Percentiles rank a stretch among this genome's conserved stretches.
phyloP scores from a whole-genome alignment of 1,140 invertebrate species.

The Nephila pilipes region DNA sequence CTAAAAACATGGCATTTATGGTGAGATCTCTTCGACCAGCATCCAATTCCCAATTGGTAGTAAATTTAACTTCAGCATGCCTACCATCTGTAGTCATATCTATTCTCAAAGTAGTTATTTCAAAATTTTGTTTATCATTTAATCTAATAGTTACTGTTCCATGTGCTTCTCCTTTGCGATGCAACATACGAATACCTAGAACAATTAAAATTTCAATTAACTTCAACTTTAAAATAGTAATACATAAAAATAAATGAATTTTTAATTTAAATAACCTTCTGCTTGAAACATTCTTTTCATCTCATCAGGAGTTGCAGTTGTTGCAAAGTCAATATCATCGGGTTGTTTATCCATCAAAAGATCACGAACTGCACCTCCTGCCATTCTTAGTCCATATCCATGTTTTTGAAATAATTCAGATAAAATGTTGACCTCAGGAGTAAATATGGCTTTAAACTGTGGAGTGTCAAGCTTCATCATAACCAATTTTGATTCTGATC shows the following conservation, averaged over 20 bases:
- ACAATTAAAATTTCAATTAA: background rate
- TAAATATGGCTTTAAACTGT: slow-evolving; percentile 90
- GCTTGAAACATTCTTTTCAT: slow-evolving; percentile 97
- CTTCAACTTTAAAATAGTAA: background rate
- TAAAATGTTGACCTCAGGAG: slow-evolving; percentile 86
- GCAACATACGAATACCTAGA: slow-evolving; percentile 88
- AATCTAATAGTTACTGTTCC: slow-evolving; percentile 98
- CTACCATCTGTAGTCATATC: slow-evolving; percentile 96
- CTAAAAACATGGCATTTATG: slow-evolving; percentile 99
- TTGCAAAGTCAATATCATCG: slow-evolving; percentile 98
- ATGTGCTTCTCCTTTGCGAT: slow-evolving; percentile 96
- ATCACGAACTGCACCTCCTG: slow-evolving; percentile 97
- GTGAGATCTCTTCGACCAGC: slow-evolving; percentile 97
- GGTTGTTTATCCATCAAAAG: slow-evolving; percentile 92
- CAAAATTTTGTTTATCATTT: slow-evolving; percentile 96
- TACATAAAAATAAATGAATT: background rate
- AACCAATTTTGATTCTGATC: slow-evolving; percentile 76
- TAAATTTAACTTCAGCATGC: slow-evolving; percentile 90
- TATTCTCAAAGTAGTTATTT: slow-evolving; percentile 94
- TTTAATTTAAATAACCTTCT: slow-evolving; percentile 84
- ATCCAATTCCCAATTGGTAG: slow-evolving; percentile 84
- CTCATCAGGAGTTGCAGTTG: slow-evolving; percentile 95
- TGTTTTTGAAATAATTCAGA: slow-evolving; percentile 68
- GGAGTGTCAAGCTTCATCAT: slow-evolving; percentile 82
- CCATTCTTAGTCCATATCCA: slow-evolving; percentile 92